These are phyloP conservation scores for Conus ventricosus DNA, from an alignment of 1,140 invertebrate species.

Conservation along the genomic window DNA sequence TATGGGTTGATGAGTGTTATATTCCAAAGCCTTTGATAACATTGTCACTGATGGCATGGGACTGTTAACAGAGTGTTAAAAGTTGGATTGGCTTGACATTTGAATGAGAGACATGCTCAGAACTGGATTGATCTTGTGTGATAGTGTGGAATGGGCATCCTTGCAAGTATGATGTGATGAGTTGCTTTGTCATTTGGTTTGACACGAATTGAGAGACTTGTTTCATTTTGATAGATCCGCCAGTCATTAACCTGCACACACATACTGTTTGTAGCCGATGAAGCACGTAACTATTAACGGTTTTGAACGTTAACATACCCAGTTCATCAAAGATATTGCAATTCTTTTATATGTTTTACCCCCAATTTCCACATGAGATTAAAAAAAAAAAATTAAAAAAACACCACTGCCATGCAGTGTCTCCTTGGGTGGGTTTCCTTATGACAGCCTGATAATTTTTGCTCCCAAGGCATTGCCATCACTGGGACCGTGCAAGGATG, in stretches of 20 bases:
- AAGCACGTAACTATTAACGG: background rate
- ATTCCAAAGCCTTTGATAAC: background rate
- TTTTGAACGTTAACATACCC: background rate
- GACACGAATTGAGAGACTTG: background rate
- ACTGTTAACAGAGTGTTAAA: background rate
- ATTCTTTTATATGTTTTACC: background rate
- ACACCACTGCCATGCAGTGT: no score
- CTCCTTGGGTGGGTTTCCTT: no score
- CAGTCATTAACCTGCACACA: background rate
- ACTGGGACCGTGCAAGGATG: no score
- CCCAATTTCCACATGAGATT: background rate
- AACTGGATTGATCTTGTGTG: background rate
- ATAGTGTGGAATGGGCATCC: background rate
- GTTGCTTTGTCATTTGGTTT: background rate
- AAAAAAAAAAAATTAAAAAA: background rate
- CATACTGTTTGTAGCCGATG: background rate
- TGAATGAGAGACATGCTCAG: background rate
- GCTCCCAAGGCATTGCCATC: background rate
- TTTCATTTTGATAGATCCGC: background rate
- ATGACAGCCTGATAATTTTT: background rate
- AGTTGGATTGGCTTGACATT: background rate
- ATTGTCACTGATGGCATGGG: background rate
- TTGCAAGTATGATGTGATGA: background rate
- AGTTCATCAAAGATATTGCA: background rate
- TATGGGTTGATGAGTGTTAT: background rate